Evolutionary conservation across 2,797 vertebrate genomes (phyloP), one percentile per base, ranked within the genome.

Genomic region (Pseudocheirus occidentalis): DNA sequence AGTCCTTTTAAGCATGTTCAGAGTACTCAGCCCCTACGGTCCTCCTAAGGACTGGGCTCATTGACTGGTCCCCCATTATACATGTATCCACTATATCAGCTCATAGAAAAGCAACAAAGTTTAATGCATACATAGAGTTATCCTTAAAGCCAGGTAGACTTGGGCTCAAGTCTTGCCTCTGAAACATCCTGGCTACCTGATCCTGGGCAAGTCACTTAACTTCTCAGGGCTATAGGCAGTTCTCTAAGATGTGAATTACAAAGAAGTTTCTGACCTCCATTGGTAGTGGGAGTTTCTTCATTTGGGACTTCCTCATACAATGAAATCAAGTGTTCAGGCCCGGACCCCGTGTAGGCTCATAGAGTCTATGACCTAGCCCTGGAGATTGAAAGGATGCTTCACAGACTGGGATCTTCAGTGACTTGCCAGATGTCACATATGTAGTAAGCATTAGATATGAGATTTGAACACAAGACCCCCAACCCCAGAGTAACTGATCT

Each of bases 121-220:
- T 81, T 81, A 81, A 81, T 81, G 58, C 34, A 29, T 73, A 59
- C 34, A 29, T 73, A 59, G 90, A 92, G 91, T 2, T 90, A 34
- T 18, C n/a, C 93, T 96, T 93, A 28, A 94, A 95, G 54, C 66
- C 52, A 91, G 92, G 91, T 66, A 91, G 40, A 73, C 94, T 40
- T 90, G 53, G 55, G 14, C 29, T 96, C 89, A 93, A 92, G 62
- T 93, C 34, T 55, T 94, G 91, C 59, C 54, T 93, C n/a, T 58
- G 81, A 93, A 96, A 92, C 55, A 81, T 93, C 52, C 24, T 81
- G 34, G 29, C 55, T 90, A 0, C 93, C 50, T 55, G 46, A 93
- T 91, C 14, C 58, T 97, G 57, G 91, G 93, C 54, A 96, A 95
- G 66, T 96, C 52, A 92, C 16, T 92, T 90, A 92, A 55, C 94